Evolutionary conservation across 2,113 vertebrate species (phyloP).

Genomic region (Parus major): DNA sequence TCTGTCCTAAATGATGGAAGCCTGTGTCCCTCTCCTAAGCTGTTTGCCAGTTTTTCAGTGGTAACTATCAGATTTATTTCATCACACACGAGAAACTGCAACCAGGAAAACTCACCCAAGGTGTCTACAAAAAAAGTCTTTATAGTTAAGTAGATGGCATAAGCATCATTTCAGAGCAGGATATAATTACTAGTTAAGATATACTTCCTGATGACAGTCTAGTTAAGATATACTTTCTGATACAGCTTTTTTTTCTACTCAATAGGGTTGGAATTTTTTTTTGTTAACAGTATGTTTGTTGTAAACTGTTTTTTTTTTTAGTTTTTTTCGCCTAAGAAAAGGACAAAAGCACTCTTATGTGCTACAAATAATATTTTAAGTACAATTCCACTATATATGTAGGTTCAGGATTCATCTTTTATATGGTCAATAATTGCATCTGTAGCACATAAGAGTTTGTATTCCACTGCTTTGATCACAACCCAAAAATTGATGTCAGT

Average conservation of each 20-base stretch:
- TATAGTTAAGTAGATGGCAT: neutral
- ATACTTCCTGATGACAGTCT: neutral
- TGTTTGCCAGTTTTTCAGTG: neutral
- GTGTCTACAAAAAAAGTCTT: neutral
- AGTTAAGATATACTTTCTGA: neutral
- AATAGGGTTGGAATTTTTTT: accelerated
- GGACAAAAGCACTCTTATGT: neutral
- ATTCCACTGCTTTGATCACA: neutral
- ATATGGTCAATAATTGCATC: neutral
- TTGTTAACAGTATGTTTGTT: accelerated
- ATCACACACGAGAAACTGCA: neutral
- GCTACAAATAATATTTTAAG: neutral
- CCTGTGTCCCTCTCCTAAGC: neutral
- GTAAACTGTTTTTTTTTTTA: neutral
- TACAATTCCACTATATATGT: neutral
- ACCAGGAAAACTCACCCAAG: neutral
- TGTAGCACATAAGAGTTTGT: too few species aligned
- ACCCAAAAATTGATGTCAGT: neutral
- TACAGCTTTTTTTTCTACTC: neutral
- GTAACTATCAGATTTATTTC: neutral
- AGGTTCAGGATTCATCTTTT: neutral
- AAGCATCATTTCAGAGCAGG: neutral
- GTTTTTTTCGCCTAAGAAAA: neutral
- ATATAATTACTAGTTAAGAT: neutral
- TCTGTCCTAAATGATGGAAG: neutral